phyloP scores from a whole-genome alignment of 2,888 invertebrate genomes.

The Polyommatus iphigenia region DNA sequence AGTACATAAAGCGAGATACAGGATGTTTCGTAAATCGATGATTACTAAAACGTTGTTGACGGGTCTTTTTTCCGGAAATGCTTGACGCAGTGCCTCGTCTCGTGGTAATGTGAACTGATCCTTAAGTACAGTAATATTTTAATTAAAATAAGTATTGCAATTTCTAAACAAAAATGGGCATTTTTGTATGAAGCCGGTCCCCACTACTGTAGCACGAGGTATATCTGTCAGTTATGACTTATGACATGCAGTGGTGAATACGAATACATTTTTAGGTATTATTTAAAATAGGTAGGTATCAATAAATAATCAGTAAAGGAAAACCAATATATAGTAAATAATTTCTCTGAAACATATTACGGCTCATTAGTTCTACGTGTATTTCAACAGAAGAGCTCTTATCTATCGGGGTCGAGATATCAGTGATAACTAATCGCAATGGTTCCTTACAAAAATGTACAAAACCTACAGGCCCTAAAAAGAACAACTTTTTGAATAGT shows the following conservation, averaged over 20 bases:
- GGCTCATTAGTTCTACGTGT: neutral
- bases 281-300: no score
- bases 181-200: neutral
- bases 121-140: neutral
- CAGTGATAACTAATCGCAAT: constrained; percentile 44
- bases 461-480: neutral
- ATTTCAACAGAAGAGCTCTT: constrained; percentile 12
- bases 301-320: neutral
- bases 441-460: neutral
- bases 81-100: neutral
- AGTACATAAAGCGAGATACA: neutral
- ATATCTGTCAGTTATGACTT: no score
- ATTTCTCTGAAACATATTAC: neutral
- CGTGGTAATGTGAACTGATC: neutral
- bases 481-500: no score
- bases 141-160: no score
- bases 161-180: neutral
- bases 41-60: neutral
- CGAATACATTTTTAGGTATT: no score
- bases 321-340: neutral
- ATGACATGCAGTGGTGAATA: no score
- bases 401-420: constrained; percentile 36
- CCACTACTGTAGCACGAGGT: neutral
- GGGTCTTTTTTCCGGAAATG: neutral
- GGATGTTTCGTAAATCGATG: constrained; percentile 8